Evolutionary conservation across 2,113 vertebrate species (phyloP), one percentile per base, ranked within the genome.

Genomic region (Pholis gunnellus): DNA sequence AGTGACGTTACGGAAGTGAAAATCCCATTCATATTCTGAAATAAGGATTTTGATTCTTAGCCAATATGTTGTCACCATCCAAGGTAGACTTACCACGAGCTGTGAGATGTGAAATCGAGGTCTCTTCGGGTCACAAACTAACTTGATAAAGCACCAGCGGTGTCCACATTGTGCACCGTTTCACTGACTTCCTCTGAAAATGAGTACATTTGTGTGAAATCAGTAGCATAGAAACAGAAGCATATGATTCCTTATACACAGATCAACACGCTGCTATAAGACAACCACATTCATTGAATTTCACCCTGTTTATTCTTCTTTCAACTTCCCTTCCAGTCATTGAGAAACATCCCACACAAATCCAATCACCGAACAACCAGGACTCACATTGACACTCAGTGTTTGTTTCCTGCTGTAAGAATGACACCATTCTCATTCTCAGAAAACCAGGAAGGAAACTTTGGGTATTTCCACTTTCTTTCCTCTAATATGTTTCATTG

Each of bases 321-420:
- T 94, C 87, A 93, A 89, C 78, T 87, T 83, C 78, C 83, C 82
- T 84, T 92, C 81, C 90, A 84, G 80, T 29, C 85, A 89, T 87
- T 93, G 85, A 56, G 70, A 70, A 75, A 38, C 83, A 82, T 82
- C 87, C 84, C 77, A 57, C 90, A 85, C 88, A 91, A 92, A 94
- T 92, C 81, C 79, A 90, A 90, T 94, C 89, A 94, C 86, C 56
- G 63, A 89, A 92, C 89, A 91, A 87, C 57, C 72, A 40, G 73
- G 42, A 79, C 84, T 89, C 86, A 79, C 85, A 88, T 87, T 57
- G 68, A 59, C 86, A 22, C 59, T 54, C 60, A 18, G 44, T 0
- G 59, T 83, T 80, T 78, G 76, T 80, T 93, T 91, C 88, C 88
- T 82, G 87, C 54, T 46, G 77, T 71, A 82, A 92, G 88, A 94